These are phyloP conservation scores for Corythoichthys haematopterus DNA, from an alignment of 2,113 vertebrate species.

Conservation along the genomic window DNA sequence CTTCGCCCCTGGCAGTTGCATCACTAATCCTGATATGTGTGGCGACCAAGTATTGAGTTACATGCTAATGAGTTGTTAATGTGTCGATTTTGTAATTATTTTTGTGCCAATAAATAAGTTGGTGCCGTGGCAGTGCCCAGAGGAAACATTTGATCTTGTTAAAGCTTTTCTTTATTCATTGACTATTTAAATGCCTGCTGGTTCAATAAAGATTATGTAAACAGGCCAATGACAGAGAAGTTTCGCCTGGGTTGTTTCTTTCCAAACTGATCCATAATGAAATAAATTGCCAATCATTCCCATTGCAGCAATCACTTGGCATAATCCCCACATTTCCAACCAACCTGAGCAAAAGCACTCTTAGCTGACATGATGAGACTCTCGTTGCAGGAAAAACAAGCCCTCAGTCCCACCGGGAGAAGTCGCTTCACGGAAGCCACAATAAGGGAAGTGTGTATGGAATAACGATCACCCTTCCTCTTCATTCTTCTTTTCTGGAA, in stretches of 20 bases:
- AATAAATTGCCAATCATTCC: not conserved
- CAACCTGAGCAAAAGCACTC: constrained; percentile 81
- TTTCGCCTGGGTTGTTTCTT: not conserved
- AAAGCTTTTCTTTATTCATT: not conserved
- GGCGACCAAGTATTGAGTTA: not conserved
- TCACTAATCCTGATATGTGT: not conserved
- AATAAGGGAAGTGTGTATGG: constrained; percentile 88
- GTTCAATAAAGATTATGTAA: not conserved
- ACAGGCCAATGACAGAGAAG: not conserved
- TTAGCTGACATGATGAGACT: constrained; percentile 82
- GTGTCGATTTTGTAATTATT: not conserved
- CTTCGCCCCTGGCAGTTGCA: too few species aligned
- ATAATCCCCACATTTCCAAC: constrained; percentile 9
- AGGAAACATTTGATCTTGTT: not conserved
- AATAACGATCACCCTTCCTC: constrained; percentile 86
- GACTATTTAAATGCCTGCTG: not conserved
- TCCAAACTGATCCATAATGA: not conserved
- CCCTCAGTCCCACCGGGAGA: constrained; percentile 83
- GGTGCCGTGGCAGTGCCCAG: not conserved
- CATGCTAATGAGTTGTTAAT: not conserved
- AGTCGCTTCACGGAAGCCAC: constrained; percentile 85
- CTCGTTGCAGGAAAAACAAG: constrained; percentile 83
- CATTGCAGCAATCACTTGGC: not conserved
- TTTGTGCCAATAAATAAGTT: not conserved
- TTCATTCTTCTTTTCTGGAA: constrained; percentile 83